phyloP scores from a whole-genome alignment of 2,888 invertebrate species.

The Thecocarcelia acutangulata region DNA sequence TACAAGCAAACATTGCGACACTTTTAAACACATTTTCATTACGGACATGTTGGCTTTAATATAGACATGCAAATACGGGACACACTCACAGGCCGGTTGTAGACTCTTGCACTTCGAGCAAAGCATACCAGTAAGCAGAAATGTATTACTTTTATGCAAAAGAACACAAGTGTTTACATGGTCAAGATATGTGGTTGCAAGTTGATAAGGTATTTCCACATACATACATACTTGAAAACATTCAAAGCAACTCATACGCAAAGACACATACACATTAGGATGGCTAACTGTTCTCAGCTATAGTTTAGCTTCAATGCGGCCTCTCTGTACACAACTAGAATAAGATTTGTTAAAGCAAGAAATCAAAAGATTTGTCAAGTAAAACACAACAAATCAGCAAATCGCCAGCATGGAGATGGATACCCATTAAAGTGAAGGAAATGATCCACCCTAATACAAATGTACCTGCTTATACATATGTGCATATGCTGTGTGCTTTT shows the following conservation, averaged over 20 bases:
- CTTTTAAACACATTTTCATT: constrained; percentile 65
- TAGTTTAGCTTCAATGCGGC: no score
- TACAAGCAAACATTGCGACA: constrained; percentile 44
- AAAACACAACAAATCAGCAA: no score
- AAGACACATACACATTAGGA: no score
- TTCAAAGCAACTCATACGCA: constrained; percentile 1
- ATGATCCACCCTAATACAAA: no score
- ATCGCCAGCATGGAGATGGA: no score
- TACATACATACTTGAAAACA: neutral
- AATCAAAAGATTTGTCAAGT: no score
- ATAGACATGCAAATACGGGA: constrained; percentile 39
- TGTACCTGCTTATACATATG: no score
- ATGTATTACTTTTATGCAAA: constrained; percentile 21
- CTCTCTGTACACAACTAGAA: no score
- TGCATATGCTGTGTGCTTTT: no score
- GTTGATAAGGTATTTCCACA: constrained; percentile 26
- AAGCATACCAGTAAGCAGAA: constrained; percentile 9
- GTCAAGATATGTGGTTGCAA: constrained; percentile 61
- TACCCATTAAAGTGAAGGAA: no score
- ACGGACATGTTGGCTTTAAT: constrained; percentile 52
- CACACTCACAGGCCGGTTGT: constrained; percentile 4
- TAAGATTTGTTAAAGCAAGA: no score
- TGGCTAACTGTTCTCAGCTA: no score
- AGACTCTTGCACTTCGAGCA: neutral
- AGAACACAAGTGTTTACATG: constrained; percentile 61